Percentiles rank a stretch among this genome's conserved stretches.
Conservation (phyloP, 2,888 invertebrate genomes). For the Dryadula phaetusa region DNA sequence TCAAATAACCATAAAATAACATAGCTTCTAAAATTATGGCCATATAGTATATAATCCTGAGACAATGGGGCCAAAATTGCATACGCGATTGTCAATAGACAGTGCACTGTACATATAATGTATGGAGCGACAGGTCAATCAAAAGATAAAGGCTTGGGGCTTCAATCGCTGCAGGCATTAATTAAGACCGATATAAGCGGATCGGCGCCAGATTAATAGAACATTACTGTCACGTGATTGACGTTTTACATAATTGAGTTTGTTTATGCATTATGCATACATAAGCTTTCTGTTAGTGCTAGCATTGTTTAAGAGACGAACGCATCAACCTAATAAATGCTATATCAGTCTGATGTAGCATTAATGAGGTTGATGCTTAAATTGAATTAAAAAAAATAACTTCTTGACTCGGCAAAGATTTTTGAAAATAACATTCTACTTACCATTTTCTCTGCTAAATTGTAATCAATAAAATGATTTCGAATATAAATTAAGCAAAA, state of each 20-base stretch:
- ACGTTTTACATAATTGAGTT: constrained; percentile 45
- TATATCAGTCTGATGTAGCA: neutral
- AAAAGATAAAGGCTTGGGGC: constrained; percentile 75
- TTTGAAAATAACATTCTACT: neutral
- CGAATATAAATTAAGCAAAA: neutral
- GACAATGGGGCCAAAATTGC: constrained; percentile 41
- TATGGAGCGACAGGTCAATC: constrained; percentile 69
- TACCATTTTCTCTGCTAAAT: neutral
- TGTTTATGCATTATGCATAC: constrained; percentile 25
- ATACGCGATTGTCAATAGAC: constrained; percentile 34
- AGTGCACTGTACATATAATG: constrained; percentile 42
- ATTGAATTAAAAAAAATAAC: neutral
- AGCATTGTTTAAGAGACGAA: constrained; percentile 1
- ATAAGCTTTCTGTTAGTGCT: constrained; percentile 14
- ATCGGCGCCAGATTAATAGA: constrained; percentile 60
- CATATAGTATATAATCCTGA: constrained; percentile 35
- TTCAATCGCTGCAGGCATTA: constrained; percentile 65
- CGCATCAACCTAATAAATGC: too few species aligned
- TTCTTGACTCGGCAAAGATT: neutral
- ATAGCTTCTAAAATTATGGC: constrained; percentile 26
- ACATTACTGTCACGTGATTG: constrained; percentile 44
- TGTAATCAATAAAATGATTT: too few species aligned
- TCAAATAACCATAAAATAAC: constrained; percentile 22
- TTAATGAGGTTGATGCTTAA: neutral
- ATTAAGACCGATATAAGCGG: constrained; percentile 75